These are phyloP conservation scores for Brenthis daphne DNA, from an alignment of 2,888 invertebrate species.

Conservation along the genomic window DNA sequence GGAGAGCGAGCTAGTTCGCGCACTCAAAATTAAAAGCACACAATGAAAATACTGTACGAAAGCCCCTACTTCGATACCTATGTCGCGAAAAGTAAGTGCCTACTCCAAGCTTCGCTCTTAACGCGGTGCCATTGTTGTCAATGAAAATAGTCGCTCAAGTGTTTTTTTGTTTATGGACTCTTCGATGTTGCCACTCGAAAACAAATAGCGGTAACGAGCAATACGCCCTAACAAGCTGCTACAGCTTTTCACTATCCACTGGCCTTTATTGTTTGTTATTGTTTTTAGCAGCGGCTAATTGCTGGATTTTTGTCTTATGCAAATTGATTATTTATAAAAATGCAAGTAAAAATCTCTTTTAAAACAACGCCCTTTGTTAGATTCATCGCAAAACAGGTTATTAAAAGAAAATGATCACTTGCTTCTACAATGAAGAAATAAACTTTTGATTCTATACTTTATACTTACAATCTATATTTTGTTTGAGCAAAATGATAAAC, in stretches of 20 bases:
- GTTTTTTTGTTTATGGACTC: slow-evolving; percentile 81
- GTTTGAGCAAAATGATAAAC: background rate
- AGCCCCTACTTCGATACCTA: slow-evolving; percentile 74
- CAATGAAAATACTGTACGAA: slow-evolving; percentile 83
- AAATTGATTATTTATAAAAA: slow-evolving; percentile 28
- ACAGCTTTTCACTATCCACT: slow-evolving; percentile 65
- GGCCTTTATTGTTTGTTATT: slow-evolving; percentile 59
- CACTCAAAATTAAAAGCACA: slow-evolving; percentile 85
- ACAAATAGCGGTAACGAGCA: slow-evolving; percentile 79
- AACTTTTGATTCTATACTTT: too few relatives aligned
- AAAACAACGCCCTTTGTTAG: background rate
- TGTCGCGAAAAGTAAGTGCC: slow-evolving; percentile 80
- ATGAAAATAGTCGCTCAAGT: slow-evolving; percentile 78
- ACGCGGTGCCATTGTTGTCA: slow-evolving; percentile 77
- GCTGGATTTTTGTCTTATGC: slow-evolving; percentile 36
- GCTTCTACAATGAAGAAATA: too few relatives aligned
- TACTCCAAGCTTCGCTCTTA: slow-evolving; percentile 73
- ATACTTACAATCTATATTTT: background rate
- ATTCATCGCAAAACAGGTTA: too few relatives aligned
- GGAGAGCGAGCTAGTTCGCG: slow-evolving; percentile 84
- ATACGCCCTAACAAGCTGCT: slow-evolving; percentile 75
- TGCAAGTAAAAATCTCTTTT: background rate
- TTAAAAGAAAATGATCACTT: too few relatives aligned
- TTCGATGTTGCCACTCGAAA: slow-evolving; percentile 79
- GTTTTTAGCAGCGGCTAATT: slow-evolving; percentile 39